phyloP scores from a whole-genome alignment of 2,888 invertebrate genomes.

The Drosophila gaucha region DNA sequence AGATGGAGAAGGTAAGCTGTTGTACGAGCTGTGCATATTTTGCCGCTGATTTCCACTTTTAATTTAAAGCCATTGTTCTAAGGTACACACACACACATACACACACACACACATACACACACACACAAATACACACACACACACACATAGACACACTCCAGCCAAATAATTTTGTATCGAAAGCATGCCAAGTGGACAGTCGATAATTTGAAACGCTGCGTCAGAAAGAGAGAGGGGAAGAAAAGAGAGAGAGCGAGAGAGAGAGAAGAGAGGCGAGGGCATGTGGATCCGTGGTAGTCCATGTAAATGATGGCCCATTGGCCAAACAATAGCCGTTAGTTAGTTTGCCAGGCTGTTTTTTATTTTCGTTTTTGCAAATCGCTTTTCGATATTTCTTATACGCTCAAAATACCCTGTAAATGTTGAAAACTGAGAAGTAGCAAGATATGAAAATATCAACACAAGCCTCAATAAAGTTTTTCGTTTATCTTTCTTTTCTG shows the following conservation, averaged over 20 bases:
- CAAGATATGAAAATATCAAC: no score
- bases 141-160: constrained; percentile 1
- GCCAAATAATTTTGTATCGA: constrained; percentile 42
- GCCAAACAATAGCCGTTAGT: constrained; percentile 71
- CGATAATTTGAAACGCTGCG: constrained; percentile 38
- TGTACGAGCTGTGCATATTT: constrained; percentile 46
- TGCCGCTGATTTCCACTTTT: constrained; percentile 71
- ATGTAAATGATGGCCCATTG: constrained; percentile 59
- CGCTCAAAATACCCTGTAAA: constrained; percentile 6
- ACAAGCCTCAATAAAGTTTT: no score
- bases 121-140: constrained; percentile 9
- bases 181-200: constrained; percentile 36
- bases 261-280: neutral
- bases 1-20: neutral
- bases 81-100: constrained; percentile 47
- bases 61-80: constrained; percentile 77
- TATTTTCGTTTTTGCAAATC: constrained; percentile 23
- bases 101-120: constrained; percentile 8
- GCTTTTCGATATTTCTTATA: constrained; percentile 6
- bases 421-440: no score
- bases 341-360: constrained; percentile 59
- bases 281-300: constrained; percentile 10
- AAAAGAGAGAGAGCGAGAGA: neutral
- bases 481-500: no score
- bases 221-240: neutral